phyloP scores from a whole-genome alignment of 2,888 invertebrate species.

The Meiosimyza platycephala region DNA sequence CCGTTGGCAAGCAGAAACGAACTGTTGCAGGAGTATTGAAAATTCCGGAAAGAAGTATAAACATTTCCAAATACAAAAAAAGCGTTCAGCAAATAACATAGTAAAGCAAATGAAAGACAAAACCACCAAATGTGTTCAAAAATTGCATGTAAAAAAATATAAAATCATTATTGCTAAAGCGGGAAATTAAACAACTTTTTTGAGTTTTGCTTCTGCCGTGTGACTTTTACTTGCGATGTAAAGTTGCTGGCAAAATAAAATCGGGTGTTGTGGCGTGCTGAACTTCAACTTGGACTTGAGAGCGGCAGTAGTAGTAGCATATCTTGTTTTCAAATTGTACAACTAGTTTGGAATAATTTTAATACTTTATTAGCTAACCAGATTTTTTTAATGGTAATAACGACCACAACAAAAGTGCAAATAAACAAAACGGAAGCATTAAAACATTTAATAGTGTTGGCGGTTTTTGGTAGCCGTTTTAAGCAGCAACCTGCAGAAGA shows the following conservation, averaged over 20 bases:
- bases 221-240: neutral
- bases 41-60: constrained; percentile 31
- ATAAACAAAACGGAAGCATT: no score
- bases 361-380: no score
- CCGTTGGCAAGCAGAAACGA: constrained; percentile 10
- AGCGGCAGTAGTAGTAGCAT: no score
- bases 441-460: no score
- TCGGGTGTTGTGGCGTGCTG: neutral
- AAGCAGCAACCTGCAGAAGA: no score
- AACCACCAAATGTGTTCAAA: constrained; percentile 40
- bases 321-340: no score
- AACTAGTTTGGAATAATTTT: no score
- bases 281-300: constrained; percentile 35
- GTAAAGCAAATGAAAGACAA: neutral
- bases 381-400: no score
- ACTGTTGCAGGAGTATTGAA: neutral
- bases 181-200: constrained; percentile 28
- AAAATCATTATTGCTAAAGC: constrained; percentile 13
- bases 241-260: neutral
- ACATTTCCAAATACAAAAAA: constrained; percentile 12
- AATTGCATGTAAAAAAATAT: constrained; percentile 1
- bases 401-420: no score
- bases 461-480: no score
- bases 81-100: neutral
- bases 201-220: neutral